These are phyloP conservation scores for Limenitis arthemis DNA, from an alignment of 2,888 invertebrate species.

Conservation along the genomic window DNA sequence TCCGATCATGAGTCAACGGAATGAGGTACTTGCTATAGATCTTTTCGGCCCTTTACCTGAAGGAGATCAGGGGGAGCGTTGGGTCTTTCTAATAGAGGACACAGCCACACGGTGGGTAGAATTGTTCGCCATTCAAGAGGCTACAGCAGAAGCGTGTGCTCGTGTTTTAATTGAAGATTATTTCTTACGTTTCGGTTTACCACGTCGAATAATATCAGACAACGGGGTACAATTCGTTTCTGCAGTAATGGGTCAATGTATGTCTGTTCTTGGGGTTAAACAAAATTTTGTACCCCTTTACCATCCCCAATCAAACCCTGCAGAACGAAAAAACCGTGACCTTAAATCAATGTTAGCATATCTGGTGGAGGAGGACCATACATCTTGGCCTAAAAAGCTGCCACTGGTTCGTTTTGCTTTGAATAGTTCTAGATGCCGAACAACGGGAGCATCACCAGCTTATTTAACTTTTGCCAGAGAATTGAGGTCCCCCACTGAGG, in stretches of 20 bases:
- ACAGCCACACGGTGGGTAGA: slow-evolving; percentile 21
- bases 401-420: neutral
- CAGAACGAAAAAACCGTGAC: slow-evolving; percentile 33
- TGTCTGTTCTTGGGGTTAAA: neutral
- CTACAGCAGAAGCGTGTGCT: slow-evolving; percentile 19
- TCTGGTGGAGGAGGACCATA: slow-evolving; percentile 10
- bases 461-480: neutral
- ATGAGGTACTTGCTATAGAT: slow-evolving; percentile 24
- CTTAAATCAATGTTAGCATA: slow-evolving; percentile 29
- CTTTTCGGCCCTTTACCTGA: slow-evolving; percentile 24
- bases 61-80: slow-evolving; percentile 11
- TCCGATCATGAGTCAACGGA: slow-evolving; percentile 15
- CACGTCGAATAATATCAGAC: slow-evolving; percentile 19
- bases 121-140: slow-evolving; percentile 14
- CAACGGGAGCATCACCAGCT: neutral
- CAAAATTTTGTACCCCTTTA: slow-evolving; percentile 1
- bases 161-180: slow-evolving; percentile 10
- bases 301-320: slow-evolving; percentile 34
- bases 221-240: slow-evolving; percentile 25
- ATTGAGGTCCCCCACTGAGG: neutral
- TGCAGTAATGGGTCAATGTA: slow-evolving; percentile 20
- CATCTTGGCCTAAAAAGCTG: neutral
- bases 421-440: neutral
- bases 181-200: slow-evolving; percentile 22
- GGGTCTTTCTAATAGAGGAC: slow-evolving; percentile 24